Evolutionary conservation across 2,113 vertebrate genomes (phyloP), one percentile per base, ranked within the genome.

Genomic region (Sylvilagus bachmani): DNA sequence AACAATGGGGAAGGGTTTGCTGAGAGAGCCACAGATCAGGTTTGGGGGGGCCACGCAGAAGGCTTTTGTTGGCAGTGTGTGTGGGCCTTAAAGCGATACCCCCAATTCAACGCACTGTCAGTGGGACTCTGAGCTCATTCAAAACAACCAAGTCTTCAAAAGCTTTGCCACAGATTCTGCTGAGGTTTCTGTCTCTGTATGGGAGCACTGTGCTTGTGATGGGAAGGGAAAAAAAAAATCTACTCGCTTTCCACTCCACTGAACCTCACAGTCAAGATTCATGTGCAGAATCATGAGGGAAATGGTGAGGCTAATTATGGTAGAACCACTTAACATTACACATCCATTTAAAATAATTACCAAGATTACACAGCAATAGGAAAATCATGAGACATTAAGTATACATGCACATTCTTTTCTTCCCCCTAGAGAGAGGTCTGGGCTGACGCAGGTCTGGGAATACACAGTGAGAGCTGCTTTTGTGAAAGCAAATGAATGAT

Each of bases 271-370:
- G 49, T 87, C 49, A 64, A 25, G 44, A 55, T 19, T 64, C 33
- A 71, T 61, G 79, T 51, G 38, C 0, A 82, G 67, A 95, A 90
- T 58, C 85, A 69, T 73, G 89, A 91, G 88, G 33, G 70, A 96
- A 94, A 91, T 84, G 49, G 79, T 86, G 67, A 84, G 58, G 75
- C 75, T 96, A 84, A 95, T 95, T 77, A 94, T 74, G 86, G 83
- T 79, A 94, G 1, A 93, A 66, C 19, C 83, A 89, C 66, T 96
- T 93, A 95, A 84, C 71, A 87, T 91, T 94, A 94, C 6, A 90
- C 49, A 89, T 62, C 53, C 77, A 89, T 86, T 81, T 93, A 73
- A 96, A 95, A 93, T 96, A 96, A 96, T 92, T 85, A 92, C 33
- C 19, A 85, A 85, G 88, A 95, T 91, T 92, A 81, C 9, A 70